These are phyloP conservation scores for Drosophila recens DNA, from an alignment of 2,888 invertebrate genomes.

Conservation along the genomic window DNA sequence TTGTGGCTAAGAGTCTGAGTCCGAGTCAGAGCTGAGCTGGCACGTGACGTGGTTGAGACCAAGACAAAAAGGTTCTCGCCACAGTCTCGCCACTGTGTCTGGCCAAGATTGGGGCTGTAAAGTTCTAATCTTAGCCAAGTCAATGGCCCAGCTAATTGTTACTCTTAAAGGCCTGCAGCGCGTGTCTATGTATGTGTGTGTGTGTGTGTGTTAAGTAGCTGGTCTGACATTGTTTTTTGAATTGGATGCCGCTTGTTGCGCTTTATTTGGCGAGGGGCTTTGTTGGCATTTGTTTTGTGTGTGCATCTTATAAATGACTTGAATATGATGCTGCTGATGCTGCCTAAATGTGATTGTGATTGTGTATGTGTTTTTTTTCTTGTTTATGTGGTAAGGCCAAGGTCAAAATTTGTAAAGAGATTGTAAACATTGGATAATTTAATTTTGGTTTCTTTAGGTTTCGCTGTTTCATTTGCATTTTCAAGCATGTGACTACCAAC, in stretches of 20 bases:
- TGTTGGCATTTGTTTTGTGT: slow-evolving; percentile 41
- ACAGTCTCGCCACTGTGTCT: slow-evolving; percentile 62
- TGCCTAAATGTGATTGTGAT: slow-evolving; percentile 32
- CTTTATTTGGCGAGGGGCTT: slow-evolving; percentile 52
- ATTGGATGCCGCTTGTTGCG: slow-evolving; percentile 61
- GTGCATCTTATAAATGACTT: slow-evolving; percentile 62
- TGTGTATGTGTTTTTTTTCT: slow-evolving; percentile 12
- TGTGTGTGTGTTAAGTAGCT: slow-evolving; percentile 48
- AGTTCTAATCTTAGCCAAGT: slow-evolving; percentile 51
- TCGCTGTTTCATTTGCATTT: slow-evolving; percentile 73
- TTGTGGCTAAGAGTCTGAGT: not conserved
- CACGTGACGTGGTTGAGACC: slow-evolving; percentile 38
- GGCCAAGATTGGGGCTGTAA: slow-evolving; percentile 56
- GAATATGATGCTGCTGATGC: slow-evolving; percentile 29
- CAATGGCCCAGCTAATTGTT: slow-evolving; percentile 54
- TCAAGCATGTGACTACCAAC: slow-evolving; percentile 25
- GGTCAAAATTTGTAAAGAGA: slow-evolving; percentile 79
- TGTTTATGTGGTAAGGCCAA: slow-evolving; percentile 70
- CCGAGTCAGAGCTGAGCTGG: slow-evolving; percentile 8
- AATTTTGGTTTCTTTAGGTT: slow-evolving; percentile 51
- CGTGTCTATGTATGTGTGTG: not conserved
- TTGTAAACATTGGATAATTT: slow-evolving; percentile 76
- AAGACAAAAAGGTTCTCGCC: slow-evolving; percentile 37
- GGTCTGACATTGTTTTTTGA: slow-evolving; percentile 69
- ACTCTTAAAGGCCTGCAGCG: slow-evolving; percentile 26